Base-by-base conservation (phyloP, 2,797 vertebrate species). In the Rhyacichthys aspro region DNA sequence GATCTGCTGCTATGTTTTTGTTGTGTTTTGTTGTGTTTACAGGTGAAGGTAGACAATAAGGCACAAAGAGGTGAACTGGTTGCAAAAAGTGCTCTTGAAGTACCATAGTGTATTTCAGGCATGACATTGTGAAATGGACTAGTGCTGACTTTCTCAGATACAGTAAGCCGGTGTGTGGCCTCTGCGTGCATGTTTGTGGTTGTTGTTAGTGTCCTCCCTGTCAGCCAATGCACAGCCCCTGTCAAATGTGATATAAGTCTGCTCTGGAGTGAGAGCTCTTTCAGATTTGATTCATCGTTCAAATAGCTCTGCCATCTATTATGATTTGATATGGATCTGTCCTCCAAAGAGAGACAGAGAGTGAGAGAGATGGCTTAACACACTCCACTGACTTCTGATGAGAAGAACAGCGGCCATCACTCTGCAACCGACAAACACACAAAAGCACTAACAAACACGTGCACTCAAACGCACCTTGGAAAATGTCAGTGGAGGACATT, bases 311-410 rank as follows among this genome's bases (percentile, higher is more conserved):
- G 56, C 78, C 72, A 86, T 89, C 82, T 81, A 85, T 85, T 88
- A 79, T 78, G 76, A 81, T 87, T 83, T 79, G 82, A 82, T 85
- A 83, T 74, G 73, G 79, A 74, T 81, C 76, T 67, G 82, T 84
- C 85, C 70, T 81, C 68, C 60, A 78, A 44, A 61, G 57, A 46
- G 55, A 48, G 56, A 59, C 41, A 37, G 43, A 50, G 63, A 69
- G 77, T 64, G 59, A 63, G 78, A 81, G 74, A 70, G 70, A 82
- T 70, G 63, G 81, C 59, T 70, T 63, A 73, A 83, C 86, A 87
- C 82, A 89, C 79, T 77, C 39, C 17, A 84, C 72, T 85, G 85
- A 85, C 63, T 89, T 81, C 71, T 88, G 84, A 90, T 88, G 83
- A 85, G 83, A 87, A 79, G 69, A 63, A 59, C 67, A 83, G 75